Conservation (phyloP, 2,113 vertebrate genomes). For the Psephotus haematonotus region DNA sequence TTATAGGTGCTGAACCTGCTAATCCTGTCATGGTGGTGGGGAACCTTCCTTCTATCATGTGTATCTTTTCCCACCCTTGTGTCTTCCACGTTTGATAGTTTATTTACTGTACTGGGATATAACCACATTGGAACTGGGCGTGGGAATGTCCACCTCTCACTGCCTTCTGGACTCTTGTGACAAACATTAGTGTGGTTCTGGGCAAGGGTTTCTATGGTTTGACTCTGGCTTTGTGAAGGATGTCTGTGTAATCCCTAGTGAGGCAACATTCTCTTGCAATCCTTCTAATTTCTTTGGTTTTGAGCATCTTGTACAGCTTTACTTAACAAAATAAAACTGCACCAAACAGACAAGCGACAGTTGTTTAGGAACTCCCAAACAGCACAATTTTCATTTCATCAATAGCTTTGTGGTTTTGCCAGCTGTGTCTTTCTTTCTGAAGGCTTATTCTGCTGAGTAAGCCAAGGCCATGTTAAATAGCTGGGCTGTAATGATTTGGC, state of each 20-base stretch:
- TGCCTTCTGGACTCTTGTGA: neutral
- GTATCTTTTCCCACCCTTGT: neutral
- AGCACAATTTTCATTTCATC: conserved; percentile 41
- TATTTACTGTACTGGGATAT: neutral
- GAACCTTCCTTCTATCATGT: rapidly evolving
- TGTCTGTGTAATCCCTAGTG: conserved; percentile 5
- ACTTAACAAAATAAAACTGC: conserved; percentile 11
- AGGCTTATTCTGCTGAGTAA: conserved; percentile 63
- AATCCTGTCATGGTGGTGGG: neutral
- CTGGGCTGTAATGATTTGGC: conserved; percentile 66
- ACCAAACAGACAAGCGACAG: neutral
- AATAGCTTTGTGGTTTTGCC: conserved; percentile 58
- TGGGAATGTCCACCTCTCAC: neutral
- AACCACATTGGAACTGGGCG: neutral
- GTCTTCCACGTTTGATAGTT: neutral
- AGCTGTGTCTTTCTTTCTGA: conserved; percentile 36
- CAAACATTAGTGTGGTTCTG: neutral
- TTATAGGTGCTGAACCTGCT: neutral
- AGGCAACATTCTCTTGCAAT: neutral
- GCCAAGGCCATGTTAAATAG: conserved; percentile 57
- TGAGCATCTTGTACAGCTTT: conserved; percentile 42
- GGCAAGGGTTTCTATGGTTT: conserved; percentile 22
- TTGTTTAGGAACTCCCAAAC: conserved; percentile 12
- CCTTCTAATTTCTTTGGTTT: conserved; percentile 21
- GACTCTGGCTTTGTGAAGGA: neutral